Evolutionary conservation across 1,140 invertebrate species (phyloP).

Genomic region (Laupala kohalensis): DNA sequence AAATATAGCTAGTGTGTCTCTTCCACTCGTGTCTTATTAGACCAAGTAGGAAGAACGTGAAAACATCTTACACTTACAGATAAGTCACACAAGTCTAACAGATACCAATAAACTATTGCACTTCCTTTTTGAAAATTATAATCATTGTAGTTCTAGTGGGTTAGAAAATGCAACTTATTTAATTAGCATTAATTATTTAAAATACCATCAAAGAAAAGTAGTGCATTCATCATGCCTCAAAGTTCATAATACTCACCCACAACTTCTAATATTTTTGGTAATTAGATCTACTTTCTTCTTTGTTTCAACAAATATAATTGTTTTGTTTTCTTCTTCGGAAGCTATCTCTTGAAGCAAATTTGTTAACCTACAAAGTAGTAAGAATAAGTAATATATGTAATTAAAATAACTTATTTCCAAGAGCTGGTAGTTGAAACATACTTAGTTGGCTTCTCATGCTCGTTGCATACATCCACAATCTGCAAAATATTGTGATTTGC

Average conservation of each 20-base stretch:
- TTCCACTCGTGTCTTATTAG: no score
- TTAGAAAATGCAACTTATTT: no score
- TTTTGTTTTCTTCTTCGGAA: slow-evolving; percentile 84
- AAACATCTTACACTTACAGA: no score
- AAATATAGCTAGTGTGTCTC: no score
- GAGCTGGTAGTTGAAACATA: background rate
- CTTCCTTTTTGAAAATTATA: no score
- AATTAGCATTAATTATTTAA: no score
- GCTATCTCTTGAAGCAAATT: slow-evolving; percentile 80
- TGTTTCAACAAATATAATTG: slow-evolving; percentile 95
- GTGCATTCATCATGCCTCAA: no score
- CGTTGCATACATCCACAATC: slow-evolving; percentile 47
- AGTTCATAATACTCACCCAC: slow-evolving; percentile 43
- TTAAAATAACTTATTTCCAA: background rate
- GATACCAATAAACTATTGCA: no score
- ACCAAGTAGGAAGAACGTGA: no score
- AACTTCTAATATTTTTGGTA: slow-evolving; percentile 77
- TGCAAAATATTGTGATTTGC: slow-evolving; percentile 60
- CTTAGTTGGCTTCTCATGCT: slow-evolving; percentile 32
- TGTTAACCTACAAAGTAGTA: slow-evolving; percentile 41
- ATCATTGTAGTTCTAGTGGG: no score
- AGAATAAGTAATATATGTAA: background rate
- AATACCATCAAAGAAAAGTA: no score
- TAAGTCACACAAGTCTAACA: no score
- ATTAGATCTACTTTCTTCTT: slow-evolving; percentile 94